Conservation (phyloP, 1,140 invertebrate genomes). For the Drosophila varians region DNA sequence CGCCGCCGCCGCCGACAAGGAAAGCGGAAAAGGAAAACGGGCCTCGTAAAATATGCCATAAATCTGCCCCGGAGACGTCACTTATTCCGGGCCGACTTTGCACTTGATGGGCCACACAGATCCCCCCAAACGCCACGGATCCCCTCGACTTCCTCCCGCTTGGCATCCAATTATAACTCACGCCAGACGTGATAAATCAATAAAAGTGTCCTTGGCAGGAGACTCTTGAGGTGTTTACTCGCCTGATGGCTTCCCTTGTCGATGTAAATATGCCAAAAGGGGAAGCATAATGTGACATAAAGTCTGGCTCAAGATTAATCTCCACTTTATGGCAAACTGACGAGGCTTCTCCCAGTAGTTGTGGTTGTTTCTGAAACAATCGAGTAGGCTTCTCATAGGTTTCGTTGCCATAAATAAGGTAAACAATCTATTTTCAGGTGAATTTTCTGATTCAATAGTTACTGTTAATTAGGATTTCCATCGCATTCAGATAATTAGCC, state of each 20-base stretch:
- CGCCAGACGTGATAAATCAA: conserved; percentile 70
- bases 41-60: conserved; percentile 51
- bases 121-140: neutral
- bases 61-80: conserved; percentile 43
- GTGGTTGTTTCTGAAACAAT: neutral
- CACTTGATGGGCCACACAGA: conserved; percentile 38
- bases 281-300: conserved; percentile 55
- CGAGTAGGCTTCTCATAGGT: neutral
- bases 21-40: conserved; percentile 11
- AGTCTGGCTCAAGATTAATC: conserved; percentile 57
- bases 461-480: neutral
- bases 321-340: conserved; percentile 30
- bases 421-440: neutral
- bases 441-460: neutral
- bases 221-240: conserved; percentile 49
- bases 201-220: conserved; percentile 58
- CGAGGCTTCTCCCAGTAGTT: conserved; percentile 13
- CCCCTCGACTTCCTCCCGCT: conserved; percentile 5
- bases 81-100: conserved; percentile 36
- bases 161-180: conserved; percentile 63
- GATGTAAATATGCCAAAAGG: conserved; percentile 54
- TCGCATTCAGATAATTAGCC: too few species aligned
- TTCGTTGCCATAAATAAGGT: neutral
- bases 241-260: conserved; percentile 45
- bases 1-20: too few species aligned